These are phyloP conservation scores for Meghimatium bilineatum DNA, from an alignment of 2,888 invertebrate genomes.

Conservation along the genomic window DNA sequence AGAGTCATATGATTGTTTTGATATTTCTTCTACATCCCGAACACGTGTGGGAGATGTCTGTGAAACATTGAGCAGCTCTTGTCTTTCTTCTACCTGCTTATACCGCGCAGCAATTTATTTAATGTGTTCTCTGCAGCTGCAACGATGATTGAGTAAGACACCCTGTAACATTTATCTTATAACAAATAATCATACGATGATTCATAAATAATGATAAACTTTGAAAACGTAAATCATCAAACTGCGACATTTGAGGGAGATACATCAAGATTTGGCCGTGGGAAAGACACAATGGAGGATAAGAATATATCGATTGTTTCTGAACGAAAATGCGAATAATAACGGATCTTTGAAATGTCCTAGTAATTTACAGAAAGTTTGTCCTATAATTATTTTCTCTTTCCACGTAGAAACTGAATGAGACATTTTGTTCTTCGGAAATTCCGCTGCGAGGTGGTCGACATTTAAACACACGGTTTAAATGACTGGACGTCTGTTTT, in stretches of 20 bases:
- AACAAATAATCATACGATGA: no score
- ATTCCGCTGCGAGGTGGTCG: background rate
- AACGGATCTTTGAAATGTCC: background rate
- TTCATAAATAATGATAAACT: no score
- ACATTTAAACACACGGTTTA: background rate
- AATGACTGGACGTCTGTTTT: background rate
- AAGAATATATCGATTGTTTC: background rate
- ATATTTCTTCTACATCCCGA: no score
- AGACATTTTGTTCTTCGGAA: background rate
- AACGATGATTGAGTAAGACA: no score
- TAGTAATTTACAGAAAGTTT: background rate
- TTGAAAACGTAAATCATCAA: background rate
- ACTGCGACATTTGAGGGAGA: background rate
- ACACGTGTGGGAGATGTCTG: no score
- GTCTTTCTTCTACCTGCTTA: no score
- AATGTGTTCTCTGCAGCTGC: no score
- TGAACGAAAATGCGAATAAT: background rate
- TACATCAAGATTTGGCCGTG: background rate
- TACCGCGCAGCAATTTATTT: no score
- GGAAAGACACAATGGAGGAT: slow-evolving; percentile 13
- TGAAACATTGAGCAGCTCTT: no score
- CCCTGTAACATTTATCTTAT: no score
- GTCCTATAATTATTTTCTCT: background rate
- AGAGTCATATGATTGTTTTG: no score
- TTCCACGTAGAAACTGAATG: background rate